Evolutionary conservation across 2,888 invertebrate genomes (phyloP).

Genomic region (Limnephilus lunatus): DNA sequence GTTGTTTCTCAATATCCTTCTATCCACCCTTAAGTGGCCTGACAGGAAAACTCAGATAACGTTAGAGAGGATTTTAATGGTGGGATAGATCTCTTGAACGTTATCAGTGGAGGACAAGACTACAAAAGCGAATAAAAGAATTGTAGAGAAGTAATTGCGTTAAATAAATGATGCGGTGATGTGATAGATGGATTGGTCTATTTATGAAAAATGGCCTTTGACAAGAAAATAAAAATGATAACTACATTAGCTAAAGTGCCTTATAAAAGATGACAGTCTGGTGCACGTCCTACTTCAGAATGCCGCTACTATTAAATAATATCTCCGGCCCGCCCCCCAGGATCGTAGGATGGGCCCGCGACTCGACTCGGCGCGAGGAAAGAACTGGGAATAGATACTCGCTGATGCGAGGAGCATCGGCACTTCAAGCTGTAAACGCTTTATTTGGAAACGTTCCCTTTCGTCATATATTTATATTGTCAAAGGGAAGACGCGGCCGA

Average conservation of each 20-base stretch:
- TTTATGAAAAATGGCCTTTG: not conserved
- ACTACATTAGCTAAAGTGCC: not conserved
- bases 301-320: not conserved
- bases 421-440: not conserved
- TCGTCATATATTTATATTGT: constrained; percentile 11
- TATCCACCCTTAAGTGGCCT: constrained; percentile 20
- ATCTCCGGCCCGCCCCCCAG: not conserved
- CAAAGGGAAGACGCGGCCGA: constrained; percentile 20
- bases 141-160: not conserved
- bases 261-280: not conserved
- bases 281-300: no score
- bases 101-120: not conserved
- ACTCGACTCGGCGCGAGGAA: not conserved
- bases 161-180: no score
- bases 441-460: not conserved
- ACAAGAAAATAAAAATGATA: not conserved
- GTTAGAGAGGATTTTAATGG: not conserved
- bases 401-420: not conserved
- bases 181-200: not conserved
- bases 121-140: not conserved
- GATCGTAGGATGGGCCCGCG: no score
- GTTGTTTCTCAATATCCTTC: constrained; percentile 41
- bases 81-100: not conserved
- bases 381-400: not conserved
- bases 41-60: not conserved